Conservation (phyloP, 2,797 vertebrate genomes). For the Macroramphosus scolopax region DNA sequence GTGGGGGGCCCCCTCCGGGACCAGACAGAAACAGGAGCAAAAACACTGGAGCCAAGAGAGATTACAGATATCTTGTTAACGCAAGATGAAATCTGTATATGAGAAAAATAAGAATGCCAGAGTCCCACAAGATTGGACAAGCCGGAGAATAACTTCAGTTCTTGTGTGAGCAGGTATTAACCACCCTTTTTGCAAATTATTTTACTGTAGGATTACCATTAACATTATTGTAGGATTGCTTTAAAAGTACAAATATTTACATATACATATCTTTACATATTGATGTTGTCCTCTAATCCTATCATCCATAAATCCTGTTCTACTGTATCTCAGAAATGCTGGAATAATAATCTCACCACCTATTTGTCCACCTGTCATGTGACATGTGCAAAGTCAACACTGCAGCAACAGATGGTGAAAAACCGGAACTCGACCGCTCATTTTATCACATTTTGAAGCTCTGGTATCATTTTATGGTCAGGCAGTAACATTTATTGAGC, state of each 20-base stretch:
- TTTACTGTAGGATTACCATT: no score
- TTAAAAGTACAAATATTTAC: no score
- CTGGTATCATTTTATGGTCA: no score
- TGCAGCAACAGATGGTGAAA: not conserved
- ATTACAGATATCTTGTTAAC: not conserved
- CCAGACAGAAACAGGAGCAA: slow-evolving; percentile 8
- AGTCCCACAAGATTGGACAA: no score
- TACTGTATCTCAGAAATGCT: not conserved
- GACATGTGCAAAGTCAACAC: no score
- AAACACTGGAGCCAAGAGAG: slow-evolving; percentile 15
- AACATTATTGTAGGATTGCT: no score
- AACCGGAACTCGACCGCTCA: not conserved
- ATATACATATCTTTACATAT: no score
- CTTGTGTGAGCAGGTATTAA: no score
- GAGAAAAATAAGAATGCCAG: not conserved
- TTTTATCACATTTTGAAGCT: not conserved
- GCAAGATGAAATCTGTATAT: not conserved
- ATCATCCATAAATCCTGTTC: no score
- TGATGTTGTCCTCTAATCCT: no score
- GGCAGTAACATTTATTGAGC: not conserved
- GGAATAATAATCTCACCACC: not conserved
- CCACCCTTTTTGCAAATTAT: no score
- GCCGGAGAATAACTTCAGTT: no score
- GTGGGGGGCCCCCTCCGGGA: slow-evolving; percentile 22
- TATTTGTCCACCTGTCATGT: not conserved